Evolutionary conservation across 1,140 invertebrate species (phyloP).

Genomic region (Psix sp.): DNA sequence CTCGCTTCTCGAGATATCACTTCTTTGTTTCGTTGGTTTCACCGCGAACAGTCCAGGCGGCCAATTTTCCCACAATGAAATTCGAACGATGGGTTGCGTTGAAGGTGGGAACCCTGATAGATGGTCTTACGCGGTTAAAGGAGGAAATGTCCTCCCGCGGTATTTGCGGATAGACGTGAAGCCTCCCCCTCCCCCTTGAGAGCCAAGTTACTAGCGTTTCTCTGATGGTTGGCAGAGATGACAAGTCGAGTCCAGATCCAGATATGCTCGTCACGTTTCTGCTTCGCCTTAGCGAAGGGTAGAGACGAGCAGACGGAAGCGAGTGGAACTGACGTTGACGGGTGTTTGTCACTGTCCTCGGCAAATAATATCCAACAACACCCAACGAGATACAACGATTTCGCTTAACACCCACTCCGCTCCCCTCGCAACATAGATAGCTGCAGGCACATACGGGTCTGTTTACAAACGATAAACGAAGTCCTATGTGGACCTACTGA

Average conservation of each 20-base stretch:
- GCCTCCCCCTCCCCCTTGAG: conserved; percentile 46
- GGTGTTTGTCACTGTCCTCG: conserved; percentile 76
- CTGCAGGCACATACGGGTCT: not conserved
- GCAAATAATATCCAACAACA: conserved; percentile 74
- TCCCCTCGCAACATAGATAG: too few species aligned
- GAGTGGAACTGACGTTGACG: conserved; percentile 72
- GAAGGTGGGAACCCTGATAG: conserved; percentile 27
- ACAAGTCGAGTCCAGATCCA: conserved; percentile 62
- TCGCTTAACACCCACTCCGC: too few species aligned
- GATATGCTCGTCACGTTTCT: conserved; percentile 64
- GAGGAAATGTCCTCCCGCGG: conserved; percentile 26
- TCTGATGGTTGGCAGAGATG: conserved; percentile 58
- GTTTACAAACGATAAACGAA: conserved; percentile 10
- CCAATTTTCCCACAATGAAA: too few species aligned
- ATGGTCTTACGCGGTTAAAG: conserved; percentile 30
- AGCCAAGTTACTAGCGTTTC: conserved; percentile 42
- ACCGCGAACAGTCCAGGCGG: too few species aligned
- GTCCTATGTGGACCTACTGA: too few species aligned
- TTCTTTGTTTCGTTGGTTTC: too few species aligned
- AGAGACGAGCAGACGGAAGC: conserved; percentile 30
- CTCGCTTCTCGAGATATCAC: not conserved
- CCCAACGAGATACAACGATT: conserved; percentile 52
- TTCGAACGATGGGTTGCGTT: not conserved
- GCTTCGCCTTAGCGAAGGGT: conserved; percentile 57
- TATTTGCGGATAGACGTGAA: too few species aligned